phyloP scores from a whole-genome alignment of 2,113 vertebrate genomes.

The Cichladusa arquata region DNA sequence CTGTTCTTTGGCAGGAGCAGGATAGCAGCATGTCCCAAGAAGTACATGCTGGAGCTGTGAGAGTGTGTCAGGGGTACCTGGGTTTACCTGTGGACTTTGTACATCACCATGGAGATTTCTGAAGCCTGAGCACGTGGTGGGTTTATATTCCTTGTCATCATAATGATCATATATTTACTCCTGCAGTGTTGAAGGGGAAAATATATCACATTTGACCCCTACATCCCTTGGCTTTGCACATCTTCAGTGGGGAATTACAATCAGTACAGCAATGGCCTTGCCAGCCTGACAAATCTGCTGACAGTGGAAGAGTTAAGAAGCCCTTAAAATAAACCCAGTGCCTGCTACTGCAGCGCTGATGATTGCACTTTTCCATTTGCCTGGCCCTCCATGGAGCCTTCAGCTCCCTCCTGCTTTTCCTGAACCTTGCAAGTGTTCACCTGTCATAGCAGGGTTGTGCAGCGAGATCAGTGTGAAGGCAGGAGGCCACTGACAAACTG shows the following conservation, averaged over 20 bases:
- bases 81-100: neutral
- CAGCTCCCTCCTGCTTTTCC: neutral
- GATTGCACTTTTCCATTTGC: neutral
- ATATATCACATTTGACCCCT: neutral
- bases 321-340: constrained; percentile 22
- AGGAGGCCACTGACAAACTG: neutral
- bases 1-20: neutral
- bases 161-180: neutral
- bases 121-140: neutral
- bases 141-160: neutral
- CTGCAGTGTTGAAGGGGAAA: neutral
- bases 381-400: neutral
- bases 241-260: neutral
- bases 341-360: neutral
- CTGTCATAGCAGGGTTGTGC: neutral
- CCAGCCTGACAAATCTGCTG: constrained; percentile 28
- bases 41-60: neutral
- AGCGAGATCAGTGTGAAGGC: neutral
- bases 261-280: neutral
- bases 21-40: neutral
- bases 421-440: neutral
- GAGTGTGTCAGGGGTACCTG: neutral
- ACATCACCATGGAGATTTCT: neutral
- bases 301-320: neutral
- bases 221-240: neutral